phyloP scores from a whole-genome alignment of 2,888 invertebrate genomes.

The Ennomos fuscantarius region DNA sequence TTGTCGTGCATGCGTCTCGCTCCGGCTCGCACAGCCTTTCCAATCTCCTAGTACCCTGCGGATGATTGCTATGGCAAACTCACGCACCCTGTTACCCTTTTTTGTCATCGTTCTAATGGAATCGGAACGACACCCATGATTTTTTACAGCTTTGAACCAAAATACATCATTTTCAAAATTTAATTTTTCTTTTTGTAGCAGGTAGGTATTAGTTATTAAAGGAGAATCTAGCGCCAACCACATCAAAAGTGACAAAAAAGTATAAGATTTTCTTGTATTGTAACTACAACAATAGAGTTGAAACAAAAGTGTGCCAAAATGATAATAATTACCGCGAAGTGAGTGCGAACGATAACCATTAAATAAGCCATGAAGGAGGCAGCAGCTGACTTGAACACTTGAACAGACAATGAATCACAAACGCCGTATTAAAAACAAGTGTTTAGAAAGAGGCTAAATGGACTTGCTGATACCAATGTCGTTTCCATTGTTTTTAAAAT shows the following conservation, averaged over 20 bases:
- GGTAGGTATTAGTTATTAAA: no score
- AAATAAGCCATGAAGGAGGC: conserved; percentile 46
- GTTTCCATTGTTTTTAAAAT: not conserved
- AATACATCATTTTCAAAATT: conserved; percentile 9
- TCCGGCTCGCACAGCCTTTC: conserved; percentile 55
- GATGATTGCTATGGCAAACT: conserved; percentile 60
- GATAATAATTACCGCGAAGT: conserved; percentile 51
- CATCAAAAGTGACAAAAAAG: not conserved
- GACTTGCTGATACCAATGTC: conserved; percentile 9
- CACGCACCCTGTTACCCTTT: conserved; percentile 52
- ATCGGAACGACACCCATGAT: conserved; percentile 17
- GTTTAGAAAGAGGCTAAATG: conserved; percentile 33
- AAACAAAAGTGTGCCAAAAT: conserved; percentile 49
- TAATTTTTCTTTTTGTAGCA: no score
- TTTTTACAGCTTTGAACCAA: conserved; percentile 8
- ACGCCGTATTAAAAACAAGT: conserved; percentile 45
- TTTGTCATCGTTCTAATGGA: conserved; percentile 55
- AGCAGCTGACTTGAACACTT: conserved; percentile 59
- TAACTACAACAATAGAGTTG: conserved; percentile 24
- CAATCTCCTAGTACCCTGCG: conserved; percentile 43
- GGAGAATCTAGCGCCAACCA: no score
- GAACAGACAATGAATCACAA: conserved; percentile 69
- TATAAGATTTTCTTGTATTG: conserved; percentile 1
- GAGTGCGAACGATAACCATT: conserved; percentile 47
- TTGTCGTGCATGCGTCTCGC: conserved; percentile 62